phyloP scores from a whole-genome alignment of 2,888 invertebrate species.

The Pyrgus malvae region DNA sequence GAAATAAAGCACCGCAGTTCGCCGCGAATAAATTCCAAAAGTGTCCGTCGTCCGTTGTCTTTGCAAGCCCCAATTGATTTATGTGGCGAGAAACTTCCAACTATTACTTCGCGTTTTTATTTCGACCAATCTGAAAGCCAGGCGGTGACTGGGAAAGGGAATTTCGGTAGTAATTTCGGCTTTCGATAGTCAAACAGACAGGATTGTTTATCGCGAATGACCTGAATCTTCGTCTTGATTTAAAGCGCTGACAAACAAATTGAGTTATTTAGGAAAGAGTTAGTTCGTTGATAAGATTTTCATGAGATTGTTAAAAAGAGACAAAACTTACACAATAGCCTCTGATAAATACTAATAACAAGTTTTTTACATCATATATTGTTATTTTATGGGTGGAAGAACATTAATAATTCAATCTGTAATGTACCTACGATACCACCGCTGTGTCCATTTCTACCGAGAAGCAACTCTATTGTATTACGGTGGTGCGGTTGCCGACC shows the following conservation, averaged over 20 bases:
- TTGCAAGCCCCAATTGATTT: constrained; percentile 62
- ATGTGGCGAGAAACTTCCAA: constrained; percentile 65
- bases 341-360: too few species aligned
- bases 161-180: constrained; percentile 54
- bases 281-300: too few species aligned
- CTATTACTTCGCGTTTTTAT: constrained; percentile 72
- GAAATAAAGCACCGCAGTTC: constrained; percentile 46
- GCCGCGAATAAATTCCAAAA: constrained; percentile 72
- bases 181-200: constrained; percentile 39
- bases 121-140: constrained; percentile 40
- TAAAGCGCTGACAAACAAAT: constrained; percentile 7
- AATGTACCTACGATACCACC: too few species aligned
- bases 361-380: too few species aligned
- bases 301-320: too few species aligned
- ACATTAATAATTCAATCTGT: too few species aligned
- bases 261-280: not conserved
- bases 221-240: constrained; percentile 7
- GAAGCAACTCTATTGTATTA: too few species aligned
- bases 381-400: too few species aligned
- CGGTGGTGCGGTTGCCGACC: too few species aligned
- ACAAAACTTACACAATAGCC: too few species aligned
- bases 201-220: constrained; percentile 11
- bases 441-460: too few species aligned
- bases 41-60: constrained; percentile 57
- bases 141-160: constrained; percentile 55